Evolutionary conservation across 2,113 vertebrate species (phyloP).

Genomic region (Cyphotilapia sp.): DNA sequence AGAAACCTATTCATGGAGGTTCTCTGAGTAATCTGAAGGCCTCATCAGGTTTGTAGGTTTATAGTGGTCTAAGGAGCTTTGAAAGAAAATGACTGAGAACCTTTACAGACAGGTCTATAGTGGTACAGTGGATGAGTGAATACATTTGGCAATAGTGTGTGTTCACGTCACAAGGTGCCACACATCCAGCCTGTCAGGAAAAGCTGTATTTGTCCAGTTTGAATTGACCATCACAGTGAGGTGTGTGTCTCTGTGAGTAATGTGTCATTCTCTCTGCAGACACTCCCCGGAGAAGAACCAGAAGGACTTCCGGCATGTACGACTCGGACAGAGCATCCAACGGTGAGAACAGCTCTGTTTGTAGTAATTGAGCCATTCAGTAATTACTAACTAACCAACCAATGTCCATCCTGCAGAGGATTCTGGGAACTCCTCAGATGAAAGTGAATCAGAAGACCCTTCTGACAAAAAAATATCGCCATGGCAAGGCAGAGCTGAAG

Average conservation of each 20-base stretch:
- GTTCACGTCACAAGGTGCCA: not conserved
- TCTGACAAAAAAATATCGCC: constrained; percentile 66
- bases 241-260: not conserved
- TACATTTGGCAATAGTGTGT: not conserved
- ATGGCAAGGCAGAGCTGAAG: constrained; percentile 69
- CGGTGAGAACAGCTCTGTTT: constrained; percentile 44
- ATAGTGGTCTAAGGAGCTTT: not conserved
- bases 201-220: not conserved
- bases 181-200: not conserved
- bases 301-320: constrained; percentile 76
- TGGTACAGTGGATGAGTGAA: not conserved
- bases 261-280: constrained; percentile 39
- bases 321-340: constrained; percentile 78
- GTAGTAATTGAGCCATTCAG: not conserved
- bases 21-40: not conserved
- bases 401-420: constrained; percentile 43
- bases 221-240: not conserved
- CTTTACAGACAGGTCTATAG: not conserved
- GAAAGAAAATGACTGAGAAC: not conserved
- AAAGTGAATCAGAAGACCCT: constrained; percentile 67
- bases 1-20: not conserved
- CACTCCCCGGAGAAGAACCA: constrained; percentile 70
- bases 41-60: not conserved
- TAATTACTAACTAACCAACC: not conserved
- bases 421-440: constrained; percentile 75